These are phyloP conservation scores for Polylopha cassiicola DNA, from an alignment of 2,888 invertebrate species.

Conservation along the genomic window DNA sequence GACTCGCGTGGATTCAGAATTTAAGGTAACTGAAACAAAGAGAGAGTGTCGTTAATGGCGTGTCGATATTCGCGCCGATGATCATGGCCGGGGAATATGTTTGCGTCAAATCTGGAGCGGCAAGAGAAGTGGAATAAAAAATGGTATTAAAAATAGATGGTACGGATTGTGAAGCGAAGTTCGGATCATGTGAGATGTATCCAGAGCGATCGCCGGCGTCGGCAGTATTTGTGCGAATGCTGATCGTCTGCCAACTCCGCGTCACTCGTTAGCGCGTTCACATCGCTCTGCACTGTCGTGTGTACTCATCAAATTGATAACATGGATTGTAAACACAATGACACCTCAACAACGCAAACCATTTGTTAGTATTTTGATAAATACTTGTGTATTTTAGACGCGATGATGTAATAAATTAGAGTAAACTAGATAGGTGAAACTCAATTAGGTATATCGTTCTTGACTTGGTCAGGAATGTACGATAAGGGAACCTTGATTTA, in stretches of 20 bases:
- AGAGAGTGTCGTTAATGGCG: conserved; percentile 35
- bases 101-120: conserved; percentile 56
- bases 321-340: conserved; percentile 56
- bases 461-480: conserved; percentile 49
- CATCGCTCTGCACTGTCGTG: conserved; percentile 39
- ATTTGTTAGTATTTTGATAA: conserved; percentile 41
- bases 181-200: conserved; percentile 60
- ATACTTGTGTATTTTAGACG: conserved; percentile 32
- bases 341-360: conserved; percentile 37
- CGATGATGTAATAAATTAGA: conserved; percentile 33
- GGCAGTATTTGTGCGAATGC: conserved; percentile 46
- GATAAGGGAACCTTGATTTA: conserved; percentile 35
- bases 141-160: conserved; percentile 59
- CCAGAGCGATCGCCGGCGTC: conserved; percentile 31
- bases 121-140: conserved; percentile 64
- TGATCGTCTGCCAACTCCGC: conserved; percentile 59
- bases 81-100: conserved; percentile 41
- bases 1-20: conserved; percentile 52
- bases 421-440: conserved; percentile 30
- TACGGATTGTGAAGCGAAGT: conserved; percentile 48
- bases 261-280: conserved; percentile 54
- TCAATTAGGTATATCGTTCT: conserved; percentile 32
- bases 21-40: conserved; percentile 72
- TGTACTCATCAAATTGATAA: conserved; percentile 51
- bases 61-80: conserved; percentile 34